These are phyloP conservation scores for Malurus alboscapulatus DNA, from an alignment of 2,113 vertebrate genomes.

Conservation along the genomic window DNA sequence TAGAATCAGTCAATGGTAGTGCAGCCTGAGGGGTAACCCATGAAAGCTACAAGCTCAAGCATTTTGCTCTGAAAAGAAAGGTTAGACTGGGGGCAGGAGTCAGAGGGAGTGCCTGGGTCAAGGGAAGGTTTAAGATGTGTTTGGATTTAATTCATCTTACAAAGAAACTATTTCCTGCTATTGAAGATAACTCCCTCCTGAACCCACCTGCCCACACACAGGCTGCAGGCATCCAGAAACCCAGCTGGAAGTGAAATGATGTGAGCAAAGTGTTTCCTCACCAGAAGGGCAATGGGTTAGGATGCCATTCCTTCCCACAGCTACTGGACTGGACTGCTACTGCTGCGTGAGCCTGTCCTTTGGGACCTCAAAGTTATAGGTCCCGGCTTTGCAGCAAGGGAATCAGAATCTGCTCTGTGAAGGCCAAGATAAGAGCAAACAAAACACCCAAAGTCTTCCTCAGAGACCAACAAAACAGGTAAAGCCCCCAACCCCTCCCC, in stretches of 20 bases:
- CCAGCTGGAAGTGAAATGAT: conserved; percentile 62
- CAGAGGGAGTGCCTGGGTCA: conserved; percentile 68
- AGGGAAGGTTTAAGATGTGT: conserved; percentile 66
- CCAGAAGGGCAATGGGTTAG: conserved; percentile 57
- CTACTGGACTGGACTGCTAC: conserved; percentile 40
- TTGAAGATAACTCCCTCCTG: conserved; percentile 66
- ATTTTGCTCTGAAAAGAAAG: conserved; percentile 55
- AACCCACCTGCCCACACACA: conserved; percentile 73
- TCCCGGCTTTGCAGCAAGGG: not conserved
- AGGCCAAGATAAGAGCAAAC: not conserved
- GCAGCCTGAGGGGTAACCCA: conserved; percentile 38
- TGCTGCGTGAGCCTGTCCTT: not conserved
- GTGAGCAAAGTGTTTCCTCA: conserved; percentile 60
- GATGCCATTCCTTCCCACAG: conserved; percentile 45
- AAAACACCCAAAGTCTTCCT: not conserved
- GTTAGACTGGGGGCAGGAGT: conserved; percentile 55
- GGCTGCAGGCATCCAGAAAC: conserved; percentile 60
- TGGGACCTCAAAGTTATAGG: not conserved
- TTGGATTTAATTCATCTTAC: conserved; percentile 69
- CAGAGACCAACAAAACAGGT: not conserved
- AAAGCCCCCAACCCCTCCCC: not conserved
- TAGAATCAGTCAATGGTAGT: conserved; percentile 9
- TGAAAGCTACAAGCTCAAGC: conserved; percentile 32
- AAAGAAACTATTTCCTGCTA: conserved; percentile 71
- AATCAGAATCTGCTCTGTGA: not conserved